phyloP scores from a whole-genome alignment of 2,113 vertebrate genomes.

The Petrocephalus zakoni region DNA sequence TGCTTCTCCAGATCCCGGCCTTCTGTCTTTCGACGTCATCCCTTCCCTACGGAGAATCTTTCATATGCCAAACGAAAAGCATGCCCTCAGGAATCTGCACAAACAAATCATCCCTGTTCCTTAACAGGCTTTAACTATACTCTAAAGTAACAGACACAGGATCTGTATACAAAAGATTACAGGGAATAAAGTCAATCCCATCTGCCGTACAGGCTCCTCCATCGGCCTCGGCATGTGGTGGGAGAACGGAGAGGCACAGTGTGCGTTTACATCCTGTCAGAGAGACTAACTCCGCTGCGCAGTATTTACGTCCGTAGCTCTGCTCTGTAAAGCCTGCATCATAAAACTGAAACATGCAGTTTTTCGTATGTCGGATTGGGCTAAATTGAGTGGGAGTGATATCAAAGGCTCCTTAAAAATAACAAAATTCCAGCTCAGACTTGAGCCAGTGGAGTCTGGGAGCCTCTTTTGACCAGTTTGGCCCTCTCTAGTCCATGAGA shows the following conservation, averaged over 20 bases:
- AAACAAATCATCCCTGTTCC: conserved; percentile 11
- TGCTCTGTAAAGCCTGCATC: conserved; percentile 29
- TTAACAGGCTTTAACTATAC: conserved; percentile 17
- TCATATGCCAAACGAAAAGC: conserved; percentile 13
- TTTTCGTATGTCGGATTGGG: conserved; percentile 28
- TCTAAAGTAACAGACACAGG: conserved; percentile 23
- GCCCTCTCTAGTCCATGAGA: not conserved
- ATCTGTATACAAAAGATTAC: conserved; percentile 22
- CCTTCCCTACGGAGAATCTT: not conserved
- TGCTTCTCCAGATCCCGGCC: not conserved
- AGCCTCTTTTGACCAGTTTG: not conserved
- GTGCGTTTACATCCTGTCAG: conserved; percentile 26
- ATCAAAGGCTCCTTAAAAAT: conserved; percentile 26
- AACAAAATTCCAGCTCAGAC: conserved; percentile 23
- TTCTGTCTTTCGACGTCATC: not conserved
- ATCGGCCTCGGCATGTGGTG: conserved; percentile 32
- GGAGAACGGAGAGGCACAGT: conserved; percentile 28
- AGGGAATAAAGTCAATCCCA: conserved; percentile 24
- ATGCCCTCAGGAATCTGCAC: conserved; percentile 12
- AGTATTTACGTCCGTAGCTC: conserved; percentile 23
- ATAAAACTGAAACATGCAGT: conserved; percentile 31
- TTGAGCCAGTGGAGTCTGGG: not conserved
- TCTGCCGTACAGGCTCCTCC: conserved; percentile 25
- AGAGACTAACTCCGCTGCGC: conserved; percentile 10
- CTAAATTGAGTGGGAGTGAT: conserved; percentile 25